Percentiles rank a stretch among this genome's conserved stretches.
phyloP scores from a whole-genome alignment of 2,888 invertebrate species.

The Papilio demoleus region DNA sequence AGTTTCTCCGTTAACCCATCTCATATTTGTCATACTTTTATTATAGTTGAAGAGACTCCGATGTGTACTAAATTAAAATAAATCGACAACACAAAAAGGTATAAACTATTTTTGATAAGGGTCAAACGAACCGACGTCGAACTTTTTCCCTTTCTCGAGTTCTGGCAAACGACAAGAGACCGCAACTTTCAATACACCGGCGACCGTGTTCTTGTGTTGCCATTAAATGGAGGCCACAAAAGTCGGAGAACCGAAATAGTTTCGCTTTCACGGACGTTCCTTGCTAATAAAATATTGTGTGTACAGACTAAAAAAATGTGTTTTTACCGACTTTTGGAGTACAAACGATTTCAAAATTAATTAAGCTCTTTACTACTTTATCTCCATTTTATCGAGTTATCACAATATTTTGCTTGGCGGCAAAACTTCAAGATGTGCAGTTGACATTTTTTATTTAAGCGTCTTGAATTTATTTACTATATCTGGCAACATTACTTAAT shows the following conservation, averaged over 20 bases:
- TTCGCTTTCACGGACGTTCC: conserved; percentile 51
- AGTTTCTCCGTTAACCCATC: conserved; percentile 1
- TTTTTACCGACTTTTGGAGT: neutral
- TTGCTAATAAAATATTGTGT: conserved; percentile 41
- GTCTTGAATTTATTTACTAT: conserved; percentile 11
- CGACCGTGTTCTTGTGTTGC: conserved; percentile 55
- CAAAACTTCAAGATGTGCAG: neutral
- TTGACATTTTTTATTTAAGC: neutral
- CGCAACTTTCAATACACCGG: conserved; percentile 44
- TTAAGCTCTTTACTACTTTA: neutral
- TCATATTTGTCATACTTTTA: conserved; percentile 33
- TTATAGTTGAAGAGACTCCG: conserved; percentile 29
- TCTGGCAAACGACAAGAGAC: conserved; percentile 41
- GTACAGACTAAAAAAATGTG: neutral
- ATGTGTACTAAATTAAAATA: conserved; percentile 38
- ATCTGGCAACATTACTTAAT: conserved; percentile 9
- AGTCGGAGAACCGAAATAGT: conserved; percentile 50
- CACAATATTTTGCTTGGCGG: neutral
- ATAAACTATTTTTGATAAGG: conserved; percentile 55
- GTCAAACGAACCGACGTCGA: conserved; percentile 57
- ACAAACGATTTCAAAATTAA: neutral
- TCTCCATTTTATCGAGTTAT: neutral
- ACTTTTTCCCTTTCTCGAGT: conserved; percentile 37
- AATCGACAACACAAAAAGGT: conserved; percentile 36
- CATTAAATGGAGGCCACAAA: conserved; percentile 55